Conservation (phyloP, 2,113 vertebrate genomes). For the Polyodon spathula region DNA sequence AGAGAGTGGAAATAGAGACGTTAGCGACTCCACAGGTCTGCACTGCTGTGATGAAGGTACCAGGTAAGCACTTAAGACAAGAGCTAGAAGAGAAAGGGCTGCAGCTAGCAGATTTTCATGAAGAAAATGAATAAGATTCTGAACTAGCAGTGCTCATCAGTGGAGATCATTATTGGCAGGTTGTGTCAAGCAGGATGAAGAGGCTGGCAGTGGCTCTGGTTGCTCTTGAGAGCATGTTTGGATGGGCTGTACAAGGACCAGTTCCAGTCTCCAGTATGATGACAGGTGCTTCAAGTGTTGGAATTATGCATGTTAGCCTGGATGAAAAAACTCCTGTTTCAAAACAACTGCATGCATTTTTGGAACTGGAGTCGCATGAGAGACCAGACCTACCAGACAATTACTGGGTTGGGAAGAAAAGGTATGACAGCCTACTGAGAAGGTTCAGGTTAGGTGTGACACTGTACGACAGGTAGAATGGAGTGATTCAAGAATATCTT, state of each 20-base stretch:
- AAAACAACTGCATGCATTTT: conserved; percentile 8
- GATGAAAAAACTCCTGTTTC: background rate
- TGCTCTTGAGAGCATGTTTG: conserved; percentile 3
- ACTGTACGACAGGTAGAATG: background rate
- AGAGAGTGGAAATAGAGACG: background rate
- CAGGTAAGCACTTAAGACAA: background rate
- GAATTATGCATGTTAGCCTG: background rate
- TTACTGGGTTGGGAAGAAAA: no score
- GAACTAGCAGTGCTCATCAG: background rate
- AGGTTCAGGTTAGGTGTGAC: background rate
- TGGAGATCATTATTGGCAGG: background rate
- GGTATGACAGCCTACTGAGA: background rate
- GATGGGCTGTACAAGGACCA: conserved; percentile 5
- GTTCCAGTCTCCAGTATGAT: conserved; percentile 1
- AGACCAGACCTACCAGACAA: no score
- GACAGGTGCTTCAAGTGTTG: background rate
- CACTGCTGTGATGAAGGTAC: background rate
- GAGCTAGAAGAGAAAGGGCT: no score
- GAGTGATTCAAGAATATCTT: background rate
- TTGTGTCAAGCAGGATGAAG: background rate
- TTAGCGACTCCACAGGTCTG: background rate
- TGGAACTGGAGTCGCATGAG: background rate
- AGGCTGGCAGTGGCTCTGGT: background rate
- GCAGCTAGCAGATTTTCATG: no score
- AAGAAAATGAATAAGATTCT: no score